Conservation (phyloP, 2,888 invertebrate genomes). For the Yponomeuta cagnagella region DNA sequence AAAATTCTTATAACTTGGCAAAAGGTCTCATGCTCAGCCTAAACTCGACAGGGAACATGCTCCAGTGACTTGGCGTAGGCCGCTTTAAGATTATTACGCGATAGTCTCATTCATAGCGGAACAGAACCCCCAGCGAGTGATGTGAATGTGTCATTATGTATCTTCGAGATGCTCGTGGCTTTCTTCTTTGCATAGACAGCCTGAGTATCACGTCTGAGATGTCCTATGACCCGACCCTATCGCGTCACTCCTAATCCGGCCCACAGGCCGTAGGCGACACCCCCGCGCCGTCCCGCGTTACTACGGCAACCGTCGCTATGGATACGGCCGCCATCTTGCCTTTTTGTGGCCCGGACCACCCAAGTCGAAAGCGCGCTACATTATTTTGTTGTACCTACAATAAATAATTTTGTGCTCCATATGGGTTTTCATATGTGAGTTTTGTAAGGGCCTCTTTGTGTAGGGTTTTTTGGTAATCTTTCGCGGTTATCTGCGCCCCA, state of each 20-base stretch:
- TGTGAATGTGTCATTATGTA: too few relatives aligned
- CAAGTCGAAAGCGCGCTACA: slow-evolving; percentile 59
- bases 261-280: not conserved
- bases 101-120: too few relatives aligned
- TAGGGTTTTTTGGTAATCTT: slow-evolving; percentile 50
- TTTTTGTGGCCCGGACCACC: slow-evolving; percentile 67
- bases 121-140: too few relatives aligned
- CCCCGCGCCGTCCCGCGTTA: slow-evolving; percentile 40
- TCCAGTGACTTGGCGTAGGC: too few relatives aligned
- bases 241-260: not conserved
- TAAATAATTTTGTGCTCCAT: slow-evolving; percentile 70
- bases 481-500: slow-evolving; percentile 28
- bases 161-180: too few relatives aligned
- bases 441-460: slow-evolving; percentile 67
- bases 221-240: not conserved
- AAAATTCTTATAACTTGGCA: too few relatives aligned
- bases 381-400: slow-evolving; percentile 76
- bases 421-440: slow-evolving; percentile 72
- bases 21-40: too few relatives aligned
- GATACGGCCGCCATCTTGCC: slow-evolving; percentile 46
- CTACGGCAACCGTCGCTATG: slow-evolving; percentile 23
- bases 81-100: too few relatives aligned
- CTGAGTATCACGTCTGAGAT: not conserved
- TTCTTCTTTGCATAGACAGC: too few relatives aligned
- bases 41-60: too few relatives aligned